Conservation (phyloP, 2,888 invertebrate genomes). For the Phortica magna region DNA sequence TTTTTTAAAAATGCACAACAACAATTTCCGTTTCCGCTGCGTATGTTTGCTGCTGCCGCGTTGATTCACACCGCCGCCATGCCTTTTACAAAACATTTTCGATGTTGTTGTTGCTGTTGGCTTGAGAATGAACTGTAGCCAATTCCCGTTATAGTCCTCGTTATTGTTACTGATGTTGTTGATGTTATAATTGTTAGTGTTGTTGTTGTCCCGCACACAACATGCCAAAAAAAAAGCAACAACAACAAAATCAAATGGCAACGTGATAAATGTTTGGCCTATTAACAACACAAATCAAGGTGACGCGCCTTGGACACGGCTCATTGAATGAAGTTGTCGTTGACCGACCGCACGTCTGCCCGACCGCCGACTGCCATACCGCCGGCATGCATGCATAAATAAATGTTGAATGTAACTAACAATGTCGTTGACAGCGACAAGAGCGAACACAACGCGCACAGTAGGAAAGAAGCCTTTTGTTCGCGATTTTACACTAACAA, state of each 20-base stretch:
- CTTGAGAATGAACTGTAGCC: slow-evolving; percentile 1
- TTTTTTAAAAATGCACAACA: slow-evolving; percentile 70
- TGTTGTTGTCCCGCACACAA: slow-evolving; percentile 10
- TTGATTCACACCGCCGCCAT: slow-evolving; percentile 42
- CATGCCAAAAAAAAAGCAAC: background rate
- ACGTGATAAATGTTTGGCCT: slow-evolving; percentile 54
- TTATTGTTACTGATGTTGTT: slow-evolving; percentile 6
- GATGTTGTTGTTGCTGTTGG: slow-evolving; percentile 5
- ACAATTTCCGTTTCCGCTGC: slow-evolving; percentile 66
- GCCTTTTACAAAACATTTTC: slow-evolving; percentile 57
- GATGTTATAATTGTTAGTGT: background rate
- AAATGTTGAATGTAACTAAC: background rate
- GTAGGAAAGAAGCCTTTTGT: slow-evolving; percentile 4
- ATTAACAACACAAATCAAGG: slow-evolving; percentile 65
- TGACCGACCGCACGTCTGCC: slow-evolving; percentile 2
- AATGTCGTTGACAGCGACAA: slow-evolving; percentile 16
- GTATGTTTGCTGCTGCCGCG: slow-evolving; percentile 44
- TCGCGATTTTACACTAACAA: background rate
- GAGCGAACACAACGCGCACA: background rate
- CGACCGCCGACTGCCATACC: background rate
- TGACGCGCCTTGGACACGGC: slow-evolving; percentile 33
- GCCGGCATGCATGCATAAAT: slow-evolving; percentile 37
- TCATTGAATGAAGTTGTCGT: slow-evolving; percentile 1
- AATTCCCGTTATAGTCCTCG: background rate
- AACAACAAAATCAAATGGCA: slow-evolving; percentile 3